Percentiles rank a stretch among this genome's conserved stretches.
Evolutionary conservation across 2,113 vertebrate species (phyloP).

Genomic region (Oxygymnocypris stewartii): DNA sequence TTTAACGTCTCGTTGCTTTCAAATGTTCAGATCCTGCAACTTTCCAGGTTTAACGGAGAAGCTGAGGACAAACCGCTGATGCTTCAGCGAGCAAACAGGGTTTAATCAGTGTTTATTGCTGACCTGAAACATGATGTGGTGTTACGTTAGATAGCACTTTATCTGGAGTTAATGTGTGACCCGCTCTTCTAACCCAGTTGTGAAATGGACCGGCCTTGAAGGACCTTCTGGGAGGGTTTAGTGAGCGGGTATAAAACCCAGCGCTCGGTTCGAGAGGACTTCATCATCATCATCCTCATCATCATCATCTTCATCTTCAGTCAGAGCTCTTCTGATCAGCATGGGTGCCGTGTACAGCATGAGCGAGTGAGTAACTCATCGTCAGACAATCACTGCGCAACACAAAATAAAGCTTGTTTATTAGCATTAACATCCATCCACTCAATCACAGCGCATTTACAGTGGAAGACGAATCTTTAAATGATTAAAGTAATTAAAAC

Average conservation of each 20-base stretch:
- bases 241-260: background rate
- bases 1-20: background rate
- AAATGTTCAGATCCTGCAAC: background rate
- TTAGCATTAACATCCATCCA: no score
- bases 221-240: background rate
- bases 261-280: no score
- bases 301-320: background rate
- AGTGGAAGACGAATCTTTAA: no score
- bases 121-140: background rate
- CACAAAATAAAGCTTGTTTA: no score
- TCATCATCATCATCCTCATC: no score
- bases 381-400: no score
- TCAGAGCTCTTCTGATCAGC: background rate
- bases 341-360: slow-evolving; percentile 57
- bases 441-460: no score
- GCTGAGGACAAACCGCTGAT: no score
- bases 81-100: no score
- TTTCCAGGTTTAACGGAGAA: background rate
- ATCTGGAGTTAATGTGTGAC: slow-evolving; percentile 32
- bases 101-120: background rate
- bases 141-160: background rate
- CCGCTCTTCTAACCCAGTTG: background rate
- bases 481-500: no score
- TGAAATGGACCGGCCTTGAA: background rate
- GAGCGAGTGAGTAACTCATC: slow-evolving; percentile 51